Conservation (phyloP, 2,888 invertebrate species). For the Clusia tigrina region DNA sequence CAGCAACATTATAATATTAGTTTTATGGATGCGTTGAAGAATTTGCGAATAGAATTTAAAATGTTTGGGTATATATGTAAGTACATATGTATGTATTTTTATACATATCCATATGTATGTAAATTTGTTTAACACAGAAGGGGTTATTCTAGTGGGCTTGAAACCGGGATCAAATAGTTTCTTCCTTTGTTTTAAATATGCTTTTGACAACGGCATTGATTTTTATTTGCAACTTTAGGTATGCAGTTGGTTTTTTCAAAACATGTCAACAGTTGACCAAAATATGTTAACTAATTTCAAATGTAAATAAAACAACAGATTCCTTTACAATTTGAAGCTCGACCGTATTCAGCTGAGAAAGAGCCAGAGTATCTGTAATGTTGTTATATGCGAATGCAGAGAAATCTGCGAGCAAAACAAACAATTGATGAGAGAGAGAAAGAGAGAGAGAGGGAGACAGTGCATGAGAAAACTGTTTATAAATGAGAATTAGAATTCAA, state of each 20-base stretch:
- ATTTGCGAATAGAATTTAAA: not conserved
- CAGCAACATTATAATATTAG: slow-evolving; percentile 34
- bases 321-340: not conserved
- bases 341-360: not conserved
- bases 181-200: no score
- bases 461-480: not conserved
- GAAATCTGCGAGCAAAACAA: not conserved
- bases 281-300: no score
- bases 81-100: not conserved
- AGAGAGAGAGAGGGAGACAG: no score
- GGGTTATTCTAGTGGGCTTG: no score
- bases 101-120: not conserved
- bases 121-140: no score
- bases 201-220: no score
- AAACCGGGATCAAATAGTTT: no score
- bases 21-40: slow-evolving; percentile 14
- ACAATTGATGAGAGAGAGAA: no score
- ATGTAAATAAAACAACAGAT: no score
- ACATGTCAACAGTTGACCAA: no score
- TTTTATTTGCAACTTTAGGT: no score
- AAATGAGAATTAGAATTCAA: not conserved
- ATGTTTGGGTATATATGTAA: not conserved
- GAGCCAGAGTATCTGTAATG: not conserved
- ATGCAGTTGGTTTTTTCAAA: no score
- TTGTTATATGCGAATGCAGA: not conserved